phyloP scores from a whole-genome alignment of 2,797 vertebrate genomes.

The Sphenodon punctatus region DNA sequence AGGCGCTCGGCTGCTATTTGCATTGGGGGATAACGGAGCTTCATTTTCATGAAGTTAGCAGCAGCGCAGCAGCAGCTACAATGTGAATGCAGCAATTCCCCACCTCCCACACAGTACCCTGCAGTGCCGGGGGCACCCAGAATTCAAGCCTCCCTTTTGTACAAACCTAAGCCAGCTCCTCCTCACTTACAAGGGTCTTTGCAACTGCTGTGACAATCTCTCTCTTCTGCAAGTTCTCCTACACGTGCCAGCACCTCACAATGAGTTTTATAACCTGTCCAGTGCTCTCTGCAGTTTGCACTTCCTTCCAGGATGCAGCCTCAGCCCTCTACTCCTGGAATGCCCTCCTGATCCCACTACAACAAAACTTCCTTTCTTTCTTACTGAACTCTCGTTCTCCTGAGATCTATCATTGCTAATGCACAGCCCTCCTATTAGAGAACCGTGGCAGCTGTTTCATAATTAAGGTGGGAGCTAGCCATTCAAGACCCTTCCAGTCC shows the following conservation, averaged over 20 bases:
- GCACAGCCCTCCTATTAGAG: background rate
- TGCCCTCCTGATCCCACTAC: background rate
- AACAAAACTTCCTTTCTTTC: background rate
- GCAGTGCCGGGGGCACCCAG: fast-evolving
- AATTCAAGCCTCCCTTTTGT: too few relatives aligned
- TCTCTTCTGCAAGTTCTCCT: background rate
- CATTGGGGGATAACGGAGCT: background rate
- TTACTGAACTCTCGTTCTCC: background rate
- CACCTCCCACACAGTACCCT: background rate
- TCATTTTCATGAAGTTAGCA: constrained; percentile 14
- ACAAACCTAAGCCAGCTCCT: background rate
- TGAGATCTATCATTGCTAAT: background rate
- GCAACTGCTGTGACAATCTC: background rate
- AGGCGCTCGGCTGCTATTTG: constrained; percentile 17
- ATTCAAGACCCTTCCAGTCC: background rate
- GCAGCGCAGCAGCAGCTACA: constrained; percentile 9
- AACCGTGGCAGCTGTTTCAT: background rate
- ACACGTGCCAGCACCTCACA: background rate
- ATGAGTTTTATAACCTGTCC: background rate
- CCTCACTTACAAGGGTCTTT: background rate
- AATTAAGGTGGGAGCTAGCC: background rate
- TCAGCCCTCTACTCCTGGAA: background rate
- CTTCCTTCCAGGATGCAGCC: background rate
- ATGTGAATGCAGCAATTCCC: background rate
- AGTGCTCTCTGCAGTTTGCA: background rate